Conservation (phyloP, 1,140 invertebrate species). For the Augochlora pura region DNA sequence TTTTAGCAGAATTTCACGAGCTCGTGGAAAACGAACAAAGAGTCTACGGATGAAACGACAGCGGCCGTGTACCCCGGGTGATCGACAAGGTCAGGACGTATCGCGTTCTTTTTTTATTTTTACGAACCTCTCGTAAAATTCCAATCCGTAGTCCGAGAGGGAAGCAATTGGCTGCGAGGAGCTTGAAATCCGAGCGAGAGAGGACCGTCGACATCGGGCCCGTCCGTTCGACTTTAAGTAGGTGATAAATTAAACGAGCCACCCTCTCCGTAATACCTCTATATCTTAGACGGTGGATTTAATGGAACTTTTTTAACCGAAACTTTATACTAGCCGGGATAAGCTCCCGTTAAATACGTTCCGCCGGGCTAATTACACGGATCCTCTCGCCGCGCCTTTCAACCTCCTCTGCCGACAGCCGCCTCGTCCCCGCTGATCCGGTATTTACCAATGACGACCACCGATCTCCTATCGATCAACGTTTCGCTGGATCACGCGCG, state of each 20-base stretch:
- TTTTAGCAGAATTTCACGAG: not conserved
- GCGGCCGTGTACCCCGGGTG: not conserved
- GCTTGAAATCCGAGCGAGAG: constrained; percentile 67
- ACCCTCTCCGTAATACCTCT: constrained; percentile 53
- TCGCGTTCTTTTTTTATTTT: constrained; percentile 28
- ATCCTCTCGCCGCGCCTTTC: constrained; percentile 47
- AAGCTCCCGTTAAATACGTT: constrained; percentile 70
- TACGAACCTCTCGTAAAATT: constrained; percentile 51
- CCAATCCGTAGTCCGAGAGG: constrained; percentile 49
- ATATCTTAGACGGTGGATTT: constrained; percentile 69
- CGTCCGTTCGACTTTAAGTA: constrained; percentile 70
- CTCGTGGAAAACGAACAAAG: not conserved
- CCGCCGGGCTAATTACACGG: constrained; percentile 62
- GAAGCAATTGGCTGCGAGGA: constrained; percentile 60
- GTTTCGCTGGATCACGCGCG: too few species aligned
- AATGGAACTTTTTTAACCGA: constrained; percentile 69
- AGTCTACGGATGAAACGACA: not conserved
- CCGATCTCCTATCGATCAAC: not conserved
- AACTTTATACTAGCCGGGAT: constrained; percentile 68
- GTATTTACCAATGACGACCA: not conserved
- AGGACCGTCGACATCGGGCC: constrained; percentile 53
- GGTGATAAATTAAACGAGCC: constrained; percentile 75
- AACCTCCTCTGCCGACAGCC: constrained; percentile 26
- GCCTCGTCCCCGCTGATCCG: too few species aligned
- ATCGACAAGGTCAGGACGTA: constrained; percentile 41